phyloP scores from a whole-genome alignment of 2,888 invertebrate species.

The Automeris io region DNA sequence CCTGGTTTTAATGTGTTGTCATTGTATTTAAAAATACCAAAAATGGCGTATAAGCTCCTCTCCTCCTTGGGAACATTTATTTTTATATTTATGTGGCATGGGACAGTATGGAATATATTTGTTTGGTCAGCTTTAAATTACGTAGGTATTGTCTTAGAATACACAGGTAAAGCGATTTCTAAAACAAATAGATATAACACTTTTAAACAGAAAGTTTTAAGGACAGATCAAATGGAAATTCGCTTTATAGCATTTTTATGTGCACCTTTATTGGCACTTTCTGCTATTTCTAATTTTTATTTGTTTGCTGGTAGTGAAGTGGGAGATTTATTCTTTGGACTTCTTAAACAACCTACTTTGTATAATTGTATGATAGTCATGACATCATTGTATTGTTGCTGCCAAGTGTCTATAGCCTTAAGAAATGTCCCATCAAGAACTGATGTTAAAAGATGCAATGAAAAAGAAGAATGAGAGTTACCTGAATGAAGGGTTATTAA shows the following conservation, averaged over 20 bases:
- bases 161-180: constrained; percentile 71
- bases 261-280: constrained; percentile 85
- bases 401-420: constrained; percentile 65
- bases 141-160: constrained; percentile 85
- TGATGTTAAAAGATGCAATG: constrained; percentile 23
- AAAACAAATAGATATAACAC: constrained; percentile 56
- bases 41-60: constrained; percentile 75
- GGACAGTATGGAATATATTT: constrained; percentile 84
- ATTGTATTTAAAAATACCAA: constrained; percentile 37
- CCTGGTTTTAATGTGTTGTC: constrained; percentile 71
- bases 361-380: constrained; percentile 43
- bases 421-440: constrained; percentile 54
- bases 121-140: constrained; percentile 94
- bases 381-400: constrained; percentile 56
- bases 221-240: constrained; percentile 61
- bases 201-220: constrained; percentile 54
- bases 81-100: constrained; percentile 96
- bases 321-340: constrained; percentile 82
- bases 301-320: constrained; percentile 87
- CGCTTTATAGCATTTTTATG: constrained; percentile 82
- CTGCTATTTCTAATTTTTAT: constrained; percentile 91
- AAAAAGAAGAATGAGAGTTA: constrained; percentile 22
- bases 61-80: constrained; percentile 87
- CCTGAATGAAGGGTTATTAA: not conserved
- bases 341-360: constrained; percentile 63